Base-by-base conservation (phyloP, 2,113 vertebrate genomes). In the Callionymus lyra region DNA sequence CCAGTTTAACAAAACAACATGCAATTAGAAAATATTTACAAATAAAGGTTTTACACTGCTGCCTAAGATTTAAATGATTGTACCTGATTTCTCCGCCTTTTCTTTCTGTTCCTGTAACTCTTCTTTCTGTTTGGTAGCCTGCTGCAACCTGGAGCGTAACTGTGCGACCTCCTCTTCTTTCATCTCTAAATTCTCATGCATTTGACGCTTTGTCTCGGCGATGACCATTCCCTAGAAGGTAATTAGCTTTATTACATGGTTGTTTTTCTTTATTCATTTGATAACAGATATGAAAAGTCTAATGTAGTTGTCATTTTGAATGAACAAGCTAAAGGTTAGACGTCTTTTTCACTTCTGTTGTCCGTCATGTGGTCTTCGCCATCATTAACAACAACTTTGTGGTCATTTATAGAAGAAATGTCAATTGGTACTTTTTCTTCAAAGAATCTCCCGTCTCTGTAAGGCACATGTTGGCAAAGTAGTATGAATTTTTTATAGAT, bases 111-210 rank as follows among this genome's bases (percentile, higher is more conserved):
- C 92, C 57, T 89, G 89, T 18, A 98, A 57, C 32, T 90, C 88
- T 31, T 98, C 90, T 47, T 84, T 87, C 64, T 91, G 87, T 10
- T 72, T 67, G 27, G 82, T 80, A 13, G 85, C 55, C 63, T 91
- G 84, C 57, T 92, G 92, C 65, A 94, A 76, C 16, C 70, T 84
- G 70, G 82, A 73, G 38, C 86, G 87, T 13, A 97, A 84, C 40
- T 92, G 89, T 27, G 86, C 87, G 9, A 97, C 74, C 74, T 98
- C 95, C 18, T 98, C 94, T 72, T 99, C 94, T 68, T 97, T 99
- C 82, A 94, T 87, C 80, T 97, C 94, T 72, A 99, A 42, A 0
- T 93, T 96, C 72, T 97, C 94, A 2, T 96, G 93, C 93, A 98
- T 97, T 69, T 98, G 95, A 6, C 92, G 82, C 69, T 99, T 97